Evolutionary conservation across 2,888 invertebrate genomes (phyloP).

Genomic region (Acanthosepion pharaonis): DNA sequence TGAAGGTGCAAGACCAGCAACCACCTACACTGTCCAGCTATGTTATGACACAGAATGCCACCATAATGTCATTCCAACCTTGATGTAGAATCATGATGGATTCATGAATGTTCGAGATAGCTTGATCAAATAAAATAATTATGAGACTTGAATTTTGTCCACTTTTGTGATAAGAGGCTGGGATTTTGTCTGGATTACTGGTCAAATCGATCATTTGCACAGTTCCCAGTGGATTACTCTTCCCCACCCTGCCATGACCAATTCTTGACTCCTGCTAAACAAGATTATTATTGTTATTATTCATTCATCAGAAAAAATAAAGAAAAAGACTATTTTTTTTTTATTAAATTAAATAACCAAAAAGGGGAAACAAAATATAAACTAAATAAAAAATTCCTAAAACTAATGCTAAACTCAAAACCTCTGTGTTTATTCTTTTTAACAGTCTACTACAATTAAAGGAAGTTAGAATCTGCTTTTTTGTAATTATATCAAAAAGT

Average conservation of each 20-base stretch:
- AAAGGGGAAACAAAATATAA: neutral
- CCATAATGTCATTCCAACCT: too few species aligned
- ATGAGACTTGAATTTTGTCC: too few species aligned
- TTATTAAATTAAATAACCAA: conserved; percentile 4
- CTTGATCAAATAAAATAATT: too few species aligned
- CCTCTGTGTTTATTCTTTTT: neutral
- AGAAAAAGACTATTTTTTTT: neutral
- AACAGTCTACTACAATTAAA: neutral
- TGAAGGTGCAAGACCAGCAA: too few species aligned
- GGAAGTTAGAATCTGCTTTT: neutral
- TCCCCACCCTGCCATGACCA: neutral
- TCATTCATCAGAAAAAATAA: neutral
- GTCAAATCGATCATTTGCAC: neutral
- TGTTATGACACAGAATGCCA: too few species aligned
- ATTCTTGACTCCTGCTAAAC: too few species aligned
- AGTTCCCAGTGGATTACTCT: neutral
- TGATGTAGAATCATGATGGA: too few species aligned
- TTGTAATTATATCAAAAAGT: neutral
- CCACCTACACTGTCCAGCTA: too few species aligned
- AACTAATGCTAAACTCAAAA: neutral
- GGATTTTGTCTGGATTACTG: too few species aligned
- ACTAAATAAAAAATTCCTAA: neutral
- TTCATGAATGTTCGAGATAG: too few species aligned
- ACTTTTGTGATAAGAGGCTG: too few species aligned
- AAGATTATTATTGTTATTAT: neutral